phyloP scores from a whole-genome alignment of 35 echinoderm and acorn worm species.

The Ptychodera flava region DNA sequence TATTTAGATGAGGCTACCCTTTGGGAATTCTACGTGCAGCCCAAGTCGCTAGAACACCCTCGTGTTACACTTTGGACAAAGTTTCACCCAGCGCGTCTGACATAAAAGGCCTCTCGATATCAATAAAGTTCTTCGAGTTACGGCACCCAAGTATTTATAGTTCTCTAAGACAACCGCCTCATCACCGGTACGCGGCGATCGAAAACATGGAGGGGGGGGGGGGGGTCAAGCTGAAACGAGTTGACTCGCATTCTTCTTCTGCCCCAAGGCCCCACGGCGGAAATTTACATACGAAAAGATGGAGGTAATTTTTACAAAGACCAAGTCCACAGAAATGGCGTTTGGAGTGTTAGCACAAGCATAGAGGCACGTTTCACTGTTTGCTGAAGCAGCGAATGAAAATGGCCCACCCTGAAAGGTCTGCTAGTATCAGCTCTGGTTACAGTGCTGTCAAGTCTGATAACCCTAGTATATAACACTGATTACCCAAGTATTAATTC shows the following conservation, averaged over 20 bases:
- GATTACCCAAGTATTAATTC: neutral
- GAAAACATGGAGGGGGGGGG: no score
- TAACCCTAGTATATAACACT: neutral
- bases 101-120: no score
- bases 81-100: neutral
- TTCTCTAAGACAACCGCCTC: no score
- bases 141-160: no score
- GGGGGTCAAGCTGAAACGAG: no score
- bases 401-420: neutral
- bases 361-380: neutral
- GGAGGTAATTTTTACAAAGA: neutral
- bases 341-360: neutral
- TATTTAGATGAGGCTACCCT: neutral
- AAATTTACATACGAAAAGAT: neutral
- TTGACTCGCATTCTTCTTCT: neutral
- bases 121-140: no score
- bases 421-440: neutral
- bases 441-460: neutral
- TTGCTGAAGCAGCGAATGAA: neutral
- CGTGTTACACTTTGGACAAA: no score
- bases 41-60: no score
- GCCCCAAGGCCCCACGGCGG: neutral
- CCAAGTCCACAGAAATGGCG: neutral
- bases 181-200: no score
- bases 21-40: neutral